These are phyloP conservation scores for Hermaeophaga mercurialis DNA, from an alignment of 2,888 invertebrate species.

Conservation along the genomic window DNA sequence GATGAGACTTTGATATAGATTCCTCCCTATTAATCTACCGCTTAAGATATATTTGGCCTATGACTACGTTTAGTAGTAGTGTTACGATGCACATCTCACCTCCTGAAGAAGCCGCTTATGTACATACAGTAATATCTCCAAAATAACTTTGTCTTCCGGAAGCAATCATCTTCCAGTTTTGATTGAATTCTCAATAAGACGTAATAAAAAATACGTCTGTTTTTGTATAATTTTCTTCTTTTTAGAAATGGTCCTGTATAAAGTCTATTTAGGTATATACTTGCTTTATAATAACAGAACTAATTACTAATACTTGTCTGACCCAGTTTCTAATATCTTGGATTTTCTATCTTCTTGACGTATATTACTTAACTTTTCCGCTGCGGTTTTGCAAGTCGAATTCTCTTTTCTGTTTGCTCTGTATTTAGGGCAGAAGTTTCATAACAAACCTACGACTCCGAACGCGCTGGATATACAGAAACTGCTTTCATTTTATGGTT, in stretches of 20 bases:
- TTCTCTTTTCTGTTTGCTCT: constrained; percentile 4
- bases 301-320: constrained; percentile 11
- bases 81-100: too few relatives aligned
- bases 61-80: too few relatives aligned
- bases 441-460: neutral
- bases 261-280: neutral
- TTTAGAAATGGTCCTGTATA: neutral
- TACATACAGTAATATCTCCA: too few relatives aligned
- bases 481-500: neutral
- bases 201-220: too few relatives aligned
- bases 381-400: constrained; percentile 8
- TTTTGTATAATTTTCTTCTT: too few relatives aligned
- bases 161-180: too few relatives aligned
- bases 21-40: too few relatives aligned
- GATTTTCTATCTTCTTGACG: constrained; percentile 8
- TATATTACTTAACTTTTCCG: constrained; percentile 6
- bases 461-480: neutral
- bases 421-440: neutral
- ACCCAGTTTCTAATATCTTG: constrained; percentile 8
- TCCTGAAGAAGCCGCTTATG: too few relatives aligned
- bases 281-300: constrained; percentile 7
- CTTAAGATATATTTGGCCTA: too few relatives aligned
- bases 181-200: too few relatives aligned
- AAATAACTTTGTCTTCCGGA: too few relatives aligned
- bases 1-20: too few relatives aligned